These are phyloP conservation scores for Onthophagus taurus DNA, from an alignment of 1,140 invertebrate species.

Conservation along the genomic window DNA sequence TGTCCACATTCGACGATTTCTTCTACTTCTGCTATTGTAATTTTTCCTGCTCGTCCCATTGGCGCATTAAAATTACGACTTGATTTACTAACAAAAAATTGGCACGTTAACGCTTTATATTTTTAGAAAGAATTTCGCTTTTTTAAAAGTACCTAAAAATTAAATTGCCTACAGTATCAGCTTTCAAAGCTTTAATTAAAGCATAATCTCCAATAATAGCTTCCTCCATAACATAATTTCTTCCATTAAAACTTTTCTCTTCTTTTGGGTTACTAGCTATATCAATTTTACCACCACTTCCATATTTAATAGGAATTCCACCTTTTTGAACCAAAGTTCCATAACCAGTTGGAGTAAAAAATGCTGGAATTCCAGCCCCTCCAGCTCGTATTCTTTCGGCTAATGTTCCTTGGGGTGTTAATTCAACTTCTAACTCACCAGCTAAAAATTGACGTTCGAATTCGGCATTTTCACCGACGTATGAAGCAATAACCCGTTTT, in stretches of 20 bases:
- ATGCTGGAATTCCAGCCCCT: conserved; percentile 93
- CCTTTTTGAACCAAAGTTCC: conserved; percentile 89
- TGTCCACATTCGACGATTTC: conserved; percentile 79
- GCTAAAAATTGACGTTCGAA: conserved; percentile 86
- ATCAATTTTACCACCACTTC: conserved; percentile 51
- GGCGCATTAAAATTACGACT: conserved; percentile 87
- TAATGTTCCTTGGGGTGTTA: conserved; percentile 88
- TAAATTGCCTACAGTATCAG: conserved; percentile 86
- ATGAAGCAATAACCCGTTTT: conserved; percentile 61
- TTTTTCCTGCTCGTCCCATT: conserved; percentile 81
- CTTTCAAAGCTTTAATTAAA: conserved; percentile 92
- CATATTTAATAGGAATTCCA: conserved; percentile 85
- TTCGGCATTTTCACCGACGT: conserved; percentile 95
- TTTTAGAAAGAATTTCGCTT: neutral
- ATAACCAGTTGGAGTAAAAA: conserved; percentile 89
- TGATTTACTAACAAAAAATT: conserved; percentile 42
- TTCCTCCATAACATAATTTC: conserved; percentile 83
- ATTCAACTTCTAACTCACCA: conserved; percentile 84
- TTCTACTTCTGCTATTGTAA: conserved; percentile 86
- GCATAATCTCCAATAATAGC: conserved; percentile 92
- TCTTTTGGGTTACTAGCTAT: conserved; percentile 50
- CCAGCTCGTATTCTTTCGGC: conserved; percentile 86
- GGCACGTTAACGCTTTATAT: neutral
- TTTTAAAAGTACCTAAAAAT: conserved; percentile 61
- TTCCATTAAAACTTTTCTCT: conserved; percentile 66